These are phyloP conservation scores for Haliclona indistincta DNA, from an alignment of 37 sponge, comb jelly and placozoan species.

Conservation along the genomic window DNA sequence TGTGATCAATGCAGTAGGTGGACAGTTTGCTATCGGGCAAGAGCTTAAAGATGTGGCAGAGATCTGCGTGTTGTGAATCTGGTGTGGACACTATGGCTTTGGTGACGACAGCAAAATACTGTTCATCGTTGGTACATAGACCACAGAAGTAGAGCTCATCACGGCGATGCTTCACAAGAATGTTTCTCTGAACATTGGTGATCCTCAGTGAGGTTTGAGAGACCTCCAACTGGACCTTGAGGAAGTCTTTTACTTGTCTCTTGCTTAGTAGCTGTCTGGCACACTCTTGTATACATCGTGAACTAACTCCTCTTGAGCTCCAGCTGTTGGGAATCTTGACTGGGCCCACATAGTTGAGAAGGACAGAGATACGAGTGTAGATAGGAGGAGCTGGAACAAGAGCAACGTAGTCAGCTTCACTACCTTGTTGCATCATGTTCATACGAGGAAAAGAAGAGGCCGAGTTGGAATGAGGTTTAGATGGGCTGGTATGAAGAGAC, in stretches of 20 bases:
- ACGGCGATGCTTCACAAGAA: conserved; percentile 38
- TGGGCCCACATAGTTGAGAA: conserved; percentile 67
- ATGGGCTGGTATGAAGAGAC: not conserved
- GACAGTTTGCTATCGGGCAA: conserved; percentile 32
- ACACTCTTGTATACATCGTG: conserved; percentile 66
- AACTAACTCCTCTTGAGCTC: conserved; percentile 50
- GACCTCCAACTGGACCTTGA: conserved; percentile 56
- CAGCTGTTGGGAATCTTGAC: conserved; percentile 70
- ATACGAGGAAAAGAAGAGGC: not conserved
- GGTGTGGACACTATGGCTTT: conserved; percentile 17
- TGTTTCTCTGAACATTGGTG: conserved; percentile 17
- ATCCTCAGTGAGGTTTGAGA: conserved; percentile 36
- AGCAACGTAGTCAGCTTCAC: conserved; percentile 1
- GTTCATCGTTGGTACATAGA: conserved; percentile 66
- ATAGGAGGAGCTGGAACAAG: conserved; percentile 12
- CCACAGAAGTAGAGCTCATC: conserved; percentile 75
- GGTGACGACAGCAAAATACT: conserved; percentile 76
- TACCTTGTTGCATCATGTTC: not conserved
- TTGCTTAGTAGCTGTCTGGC: conserved; percentile 44
- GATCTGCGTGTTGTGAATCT: conserved; percentile 21
- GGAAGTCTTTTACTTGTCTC: conserved; percentile 30
- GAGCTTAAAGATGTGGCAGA: conserved; percentile 72
- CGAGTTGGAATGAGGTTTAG: not conserved
- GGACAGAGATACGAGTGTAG: conserved; percentile 45
- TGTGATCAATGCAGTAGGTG: conserved; percentile 29